A percentile compares a stretch with the other conserved stretches of the same genome.
Evolutionary conservation across 2,888 invertebrate species (phyloP).

Genomic region (Lysandra bellargus): DNA sequence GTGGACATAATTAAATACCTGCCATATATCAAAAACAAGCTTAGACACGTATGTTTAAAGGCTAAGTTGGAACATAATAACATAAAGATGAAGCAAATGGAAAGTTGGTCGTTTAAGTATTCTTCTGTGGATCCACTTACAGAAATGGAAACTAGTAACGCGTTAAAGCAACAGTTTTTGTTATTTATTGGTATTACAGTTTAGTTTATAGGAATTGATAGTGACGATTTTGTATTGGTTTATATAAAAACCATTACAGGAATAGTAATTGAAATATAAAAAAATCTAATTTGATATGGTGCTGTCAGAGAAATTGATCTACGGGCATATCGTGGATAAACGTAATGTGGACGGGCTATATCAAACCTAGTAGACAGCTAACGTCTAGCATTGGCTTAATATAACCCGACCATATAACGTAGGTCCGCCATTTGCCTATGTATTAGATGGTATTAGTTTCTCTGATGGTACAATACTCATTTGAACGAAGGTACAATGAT

Average conservation of each 20-base stretch:
- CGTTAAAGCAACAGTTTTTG: background rate
- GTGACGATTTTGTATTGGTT: background rate
- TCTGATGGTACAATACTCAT: too few relatives aligned
- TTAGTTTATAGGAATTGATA: background rate
- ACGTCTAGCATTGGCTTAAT: too few relatives aligned
- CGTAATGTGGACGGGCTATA: too few relatives aligned
- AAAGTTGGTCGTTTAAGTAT: background rate
- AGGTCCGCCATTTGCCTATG: too few relatives aligned
- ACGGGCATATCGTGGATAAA: too few relatives aligned
- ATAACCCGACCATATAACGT: too few relatives aligned
- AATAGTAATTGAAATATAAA: background rate
- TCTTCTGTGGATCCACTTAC: background rate
- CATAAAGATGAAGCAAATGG: background rate
- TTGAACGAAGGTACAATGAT: too few relatives aligned
- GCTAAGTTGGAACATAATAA: background rate
- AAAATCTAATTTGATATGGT: too few relatives aligned
- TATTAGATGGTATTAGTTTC: too few relatives aligned
- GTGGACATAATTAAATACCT: conserved; percentile 10
- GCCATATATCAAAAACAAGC: background rate
- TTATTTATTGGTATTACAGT: background rate
- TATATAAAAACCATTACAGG: background rate
- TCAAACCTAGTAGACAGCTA: too few relatives aligned
- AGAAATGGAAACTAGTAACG: background rate
- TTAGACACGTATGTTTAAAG: conserved; percentile 2
- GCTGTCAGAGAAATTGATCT: too few relatives aligned